These are phyloP conservation scores for Anthopleura sola DNA, from an alignment of 64 coral and sea anemone species.

Conservation along the genomic window DNA sequence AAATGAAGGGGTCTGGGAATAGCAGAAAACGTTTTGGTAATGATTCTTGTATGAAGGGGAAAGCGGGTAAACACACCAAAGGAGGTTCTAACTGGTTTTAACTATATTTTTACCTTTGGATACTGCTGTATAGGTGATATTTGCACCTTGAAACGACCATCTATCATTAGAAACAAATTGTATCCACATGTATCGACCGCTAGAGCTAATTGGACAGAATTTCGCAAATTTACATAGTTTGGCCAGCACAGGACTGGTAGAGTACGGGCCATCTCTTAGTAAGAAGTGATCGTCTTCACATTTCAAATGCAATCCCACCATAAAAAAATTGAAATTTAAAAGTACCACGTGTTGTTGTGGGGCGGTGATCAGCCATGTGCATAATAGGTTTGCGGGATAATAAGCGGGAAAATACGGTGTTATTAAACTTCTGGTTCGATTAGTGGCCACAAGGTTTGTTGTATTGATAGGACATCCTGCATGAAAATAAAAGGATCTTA, in stretches of 20 bases:
- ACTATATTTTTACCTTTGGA: background rate
- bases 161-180: background rate
- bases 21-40: too few relatives aligned
- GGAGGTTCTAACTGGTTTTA: too few relatives aligned
- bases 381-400: background rate
- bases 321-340: background rate
- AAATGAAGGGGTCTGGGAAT: too few relatives aligned
- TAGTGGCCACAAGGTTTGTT: background rate
- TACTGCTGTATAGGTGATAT: background rate
- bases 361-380: conserved; percentile 11
- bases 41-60: too few relatives aligned
- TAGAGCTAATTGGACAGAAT: background rate
- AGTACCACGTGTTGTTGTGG: background rate
- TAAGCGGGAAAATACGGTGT: background rate
- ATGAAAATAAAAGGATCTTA: background rate
- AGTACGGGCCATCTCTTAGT: background rate
- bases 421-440: background rate
- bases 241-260: background rate
- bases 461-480: background rate
- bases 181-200: background rate
- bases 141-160: background rate
- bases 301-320: background rate
- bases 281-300: background rate
- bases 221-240: background rate
- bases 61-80: too few relatives aligned